A percentile compares a stretch with the other conserved stretches of the same genome.
Evolutionary conservation across 2,797 vertebrate species (phyloP).

Genomic region (Mus caroli): DNA sequence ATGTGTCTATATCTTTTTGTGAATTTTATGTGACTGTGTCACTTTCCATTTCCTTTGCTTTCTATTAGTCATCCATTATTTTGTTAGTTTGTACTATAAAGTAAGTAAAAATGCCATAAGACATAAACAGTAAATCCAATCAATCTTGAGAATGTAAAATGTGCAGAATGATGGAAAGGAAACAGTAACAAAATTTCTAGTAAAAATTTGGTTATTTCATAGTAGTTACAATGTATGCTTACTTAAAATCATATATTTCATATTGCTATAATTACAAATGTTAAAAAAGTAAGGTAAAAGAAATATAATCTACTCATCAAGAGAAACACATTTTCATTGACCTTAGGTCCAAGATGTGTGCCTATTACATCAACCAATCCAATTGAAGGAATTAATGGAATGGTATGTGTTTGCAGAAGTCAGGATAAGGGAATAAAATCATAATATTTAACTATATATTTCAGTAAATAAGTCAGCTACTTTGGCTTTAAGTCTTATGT

Average conservation of each 20-base stretch:
- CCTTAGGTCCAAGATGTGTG: background rate
- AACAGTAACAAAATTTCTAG: background rate
- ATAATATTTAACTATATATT: background rate
- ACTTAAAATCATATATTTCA: background rate
- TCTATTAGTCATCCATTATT: background rate
- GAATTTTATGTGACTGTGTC: background rate
- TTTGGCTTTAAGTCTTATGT: background rate
- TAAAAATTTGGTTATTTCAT: background rate
- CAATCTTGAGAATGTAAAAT: background rate
- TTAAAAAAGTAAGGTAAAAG: background rate
- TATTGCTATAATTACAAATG: background rate
- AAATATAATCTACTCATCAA: background rate
- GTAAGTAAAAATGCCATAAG: too few species aligned
- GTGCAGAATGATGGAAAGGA: background rate
- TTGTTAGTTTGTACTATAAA: background rate
- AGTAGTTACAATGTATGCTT: background rate
- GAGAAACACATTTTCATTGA: background rate
- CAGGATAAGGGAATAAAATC: background rate
- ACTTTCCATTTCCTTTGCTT: background rate
- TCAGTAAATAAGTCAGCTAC: background rate
- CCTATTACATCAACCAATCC: background rate
- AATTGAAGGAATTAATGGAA: background rate
- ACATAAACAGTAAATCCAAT: background rate
- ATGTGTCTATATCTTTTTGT: background rate
- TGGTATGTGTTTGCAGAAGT: constrained; percentile 26